Evolutionary conservation across 92 coral and sea anemone species (phyloP).

Genomic region (Paramuricea clavata): DNA sequence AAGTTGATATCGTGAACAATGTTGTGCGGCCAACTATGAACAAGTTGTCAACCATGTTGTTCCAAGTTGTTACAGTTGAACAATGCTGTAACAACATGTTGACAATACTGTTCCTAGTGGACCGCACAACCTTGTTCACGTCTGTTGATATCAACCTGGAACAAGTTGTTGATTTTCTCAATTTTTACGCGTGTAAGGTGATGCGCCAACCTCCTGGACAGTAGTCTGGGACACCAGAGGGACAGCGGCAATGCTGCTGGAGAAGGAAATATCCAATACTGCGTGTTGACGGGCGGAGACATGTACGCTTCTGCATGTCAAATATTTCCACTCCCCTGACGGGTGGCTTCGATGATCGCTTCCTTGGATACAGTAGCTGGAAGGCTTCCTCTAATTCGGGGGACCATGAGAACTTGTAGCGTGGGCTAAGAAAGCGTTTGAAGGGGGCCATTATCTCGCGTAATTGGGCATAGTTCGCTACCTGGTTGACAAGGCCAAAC

Average conservation of each 20-base stretch:
- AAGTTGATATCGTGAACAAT: too few relatives aligned
- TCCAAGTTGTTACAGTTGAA: too few relatives aligned
- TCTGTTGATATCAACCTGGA: too few relatives aligned
- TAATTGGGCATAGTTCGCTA: constrained; percentile 51
- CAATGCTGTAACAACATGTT: too few relatives aligned
- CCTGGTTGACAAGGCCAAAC: constrained; percentile 77
- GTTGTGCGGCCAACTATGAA: too few relatives aligned
- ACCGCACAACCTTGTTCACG: too few relatives aligned
- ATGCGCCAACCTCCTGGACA: constrained; percentile 77
- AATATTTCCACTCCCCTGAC: constrained; percentile 72
- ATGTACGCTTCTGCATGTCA: constrained; percentile 70
- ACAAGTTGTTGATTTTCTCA: too few relatives aligned
- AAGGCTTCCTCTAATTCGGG: constrained; percentile 36
- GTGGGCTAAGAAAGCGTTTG: constrained; percentile 51
- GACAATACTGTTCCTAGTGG: too few relatives aligned
- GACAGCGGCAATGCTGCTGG: constrained; percentile 79
- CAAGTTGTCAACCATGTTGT: too few relatives aligned
- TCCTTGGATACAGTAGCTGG: constrained; percentile 37
- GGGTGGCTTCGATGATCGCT: constrained; percentile 12
- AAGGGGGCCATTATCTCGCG: constrained; percentile 52
- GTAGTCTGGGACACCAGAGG: constrained; percentile 73
- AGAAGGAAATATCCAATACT: constrained; percentile 77
- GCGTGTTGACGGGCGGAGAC: constrained; percentile 77
- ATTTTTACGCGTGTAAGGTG: too few relatives aligned
- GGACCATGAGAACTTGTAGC: constrained; percentile 49